phyloP scores from a whole-genome alignment of 2,888 invertebrate genomes.

The Dendrolimus pini region DNA sequence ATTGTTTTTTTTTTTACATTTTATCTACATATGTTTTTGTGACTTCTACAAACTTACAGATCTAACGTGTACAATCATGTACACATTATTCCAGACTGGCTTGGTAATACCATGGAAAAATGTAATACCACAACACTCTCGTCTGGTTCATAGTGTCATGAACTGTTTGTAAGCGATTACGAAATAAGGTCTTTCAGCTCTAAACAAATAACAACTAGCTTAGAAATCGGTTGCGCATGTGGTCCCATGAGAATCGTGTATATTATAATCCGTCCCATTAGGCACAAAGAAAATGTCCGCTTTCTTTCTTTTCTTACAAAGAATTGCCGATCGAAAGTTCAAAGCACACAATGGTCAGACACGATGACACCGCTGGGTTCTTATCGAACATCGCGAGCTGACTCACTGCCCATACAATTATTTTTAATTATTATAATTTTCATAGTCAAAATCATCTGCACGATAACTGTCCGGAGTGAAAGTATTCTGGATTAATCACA shows the following conservation, averaged over 20 bases:
- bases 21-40: too few relatives aligned
- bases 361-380: constrained; percentile 49
- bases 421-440: constrained; percentile 67
- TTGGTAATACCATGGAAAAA: too few relatives aligned
- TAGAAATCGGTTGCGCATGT: constrained; percentile 32
- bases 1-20: too few relatives aligned
- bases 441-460: constrained; percentile 52
- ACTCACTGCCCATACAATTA: constrained; percentile 62
- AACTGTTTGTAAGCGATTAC: constrained; percentile 29
- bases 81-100: too few relatives aligned
- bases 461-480: constrained; percentile 59
- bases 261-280: constrained; percentile 60
- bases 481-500: constrained; percentile 69
- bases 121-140: too few relatives aligned
- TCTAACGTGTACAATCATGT: too few relatives aligned
- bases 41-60: too few relatives aligned
- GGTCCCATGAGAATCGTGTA: constrained; percentile 50
- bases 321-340: constrained; percentile 56
- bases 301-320: constrained; percentile 52
- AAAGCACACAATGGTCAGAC: constrained; percentile 46
- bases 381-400: constrained; percentile 61
- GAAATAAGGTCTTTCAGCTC: constrained; percentile 38
- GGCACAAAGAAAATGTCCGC: constrained; percentile 50
- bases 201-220: constrained; percentile 28
- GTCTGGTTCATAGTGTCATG: constrained; percentile 21